Base-by-base conservation (phyloP, 2,888 invertebrate genomes). In the Anthophora plumipes region DNA sequence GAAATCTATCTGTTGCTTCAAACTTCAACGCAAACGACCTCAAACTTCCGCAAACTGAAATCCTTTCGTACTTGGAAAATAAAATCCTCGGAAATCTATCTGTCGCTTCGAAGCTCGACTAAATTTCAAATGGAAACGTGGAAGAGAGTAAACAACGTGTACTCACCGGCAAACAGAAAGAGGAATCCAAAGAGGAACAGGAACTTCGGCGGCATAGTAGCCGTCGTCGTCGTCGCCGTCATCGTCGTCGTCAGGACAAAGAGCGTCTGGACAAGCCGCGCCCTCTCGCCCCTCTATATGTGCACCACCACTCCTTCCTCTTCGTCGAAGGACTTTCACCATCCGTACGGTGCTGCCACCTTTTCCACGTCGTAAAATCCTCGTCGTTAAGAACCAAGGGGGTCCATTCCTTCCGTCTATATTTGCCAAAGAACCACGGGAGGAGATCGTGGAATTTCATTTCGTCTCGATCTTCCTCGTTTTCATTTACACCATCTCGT, bases 201-300 rank as follows among this genome's bases (percentile, higher is more conserved):
- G 76, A 91, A 91, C 91, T 90, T 93, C 87, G 91, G 91, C 91
- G 91, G 91, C 92, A 92, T 93, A 90, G 85, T 87, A 74, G 78
- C 67, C 77, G 91, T 86, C 83, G 78, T 84, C 74, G 81, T 80
- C 70, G 76, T 72, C 69, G 78, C 81, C 75, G 87, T 85, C 75
- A 80, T 88, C 84, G 86, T 88, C 78, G 91, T 90, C 89, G 91
- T 92, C 89, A 86, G 91, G 89, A 91, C 91, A 86, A 91, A 91
- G 89, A 90, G 90, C 91, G 93, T 93, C 93, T 93, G 93, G 90
- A 93, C 93, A 91, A 92, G 92, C 92, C 93, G 93, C 93, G 92
- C 93, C 93, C 93, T 93, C 93, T 93, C 90, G 91, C 90, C 92
- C 93, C 92, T 92, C 93, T 93, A 93, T 93, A 93, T 93, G 93